Base-by-base conservation (phyloP, 2,888 invertebrate species). In the Charanyca ferruginea region DNA sequence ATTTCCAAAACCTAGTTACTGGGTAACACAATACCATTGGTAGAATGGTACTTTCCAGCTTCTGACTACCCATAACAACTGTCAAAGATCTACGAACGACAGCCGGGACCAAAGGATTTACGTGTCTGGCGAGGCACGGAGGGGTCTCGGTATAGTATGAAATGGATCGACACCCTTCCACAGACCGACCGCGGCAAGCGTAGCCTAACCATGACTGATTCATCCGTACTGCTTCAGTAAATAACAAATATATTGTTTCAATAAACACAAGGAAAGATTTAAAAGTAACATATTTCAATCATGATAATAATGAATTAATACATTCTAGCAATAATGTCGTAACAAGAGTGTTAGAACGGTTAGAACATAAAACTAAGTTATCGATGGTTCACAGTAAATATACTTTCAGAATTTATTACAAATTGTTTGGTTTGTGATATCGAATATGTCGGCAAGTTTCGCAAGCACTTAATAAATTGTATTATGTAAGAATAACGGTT, bases 401-500 rank as follows among this genome's bases (percentile, higher is more conserved):
- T 18, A 52, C 11, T 62, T 54, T 62, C 20, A 51, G 52, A 80
- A 62, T 65, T 64, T 80, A 65, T 76, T 69, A 61, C 71, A 41
- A 55, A 25, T 38, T 7, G 38, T 66, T 52, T 41, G 22, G 55
- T 47, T 63, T 49, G 73, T 78, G 62, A 66, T 80, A 80, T 62
- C 59, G 47, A 61, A 76, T 49, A 32, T 28, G 38, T 63, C 32
- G 42, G 44, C 44, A 20, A 22, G 58, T 75, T 59, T 80, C 47
- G 44, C 53, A 62, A 80, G 41, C 32, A 45, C 58, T 55, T 68
- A 47, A 68, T 48, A 76, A 22, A 59, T 57, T 42, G 20, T 28
- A 49, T 77, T 80, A 72, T 77, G 62, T 77, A 77, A 77, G 42
- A 65, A 18, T 59, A 59, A 51, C 78, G 52, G 66, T 52, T 48